These are phyloP conservation scores for Dioctria rufipes DNA, from an alignment of 2,888 invertebrate species.

Conservation along the genomic window DNA sequence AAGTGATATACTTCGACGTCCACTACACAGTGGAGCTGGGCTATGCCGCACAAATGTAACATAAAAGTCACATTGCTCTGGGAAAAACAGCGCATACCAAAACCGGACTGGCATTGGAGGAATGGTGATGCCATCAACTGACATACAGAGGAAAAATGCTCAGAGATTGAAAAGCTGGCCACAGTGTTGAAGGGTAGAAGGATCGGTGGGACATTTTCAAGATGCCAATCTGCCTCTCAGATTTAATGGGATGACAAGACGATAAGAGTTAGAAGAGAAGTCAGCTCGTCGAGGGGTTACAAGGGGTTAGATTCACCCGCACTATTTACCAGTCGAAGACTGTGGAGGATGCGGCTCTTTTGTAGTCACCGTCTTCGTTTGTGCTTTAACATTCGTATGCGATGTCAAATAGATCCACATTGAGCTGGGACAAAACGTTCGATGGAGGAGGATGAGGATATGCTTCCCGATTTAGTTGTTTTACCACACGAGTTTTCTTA, in stretches of 20 bases:
- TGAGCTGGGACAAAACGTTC: slow-evolving; percentile 14
- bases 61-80: background rate
- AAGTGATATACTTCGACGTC: slow-evolving; percentile 30
- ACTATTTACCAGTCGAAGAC: slow-evolving; percentile 31
- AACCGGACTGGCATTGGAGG: background rate
- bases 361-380: slow-evolving; percentile 50
- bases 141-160: slow-evolving; percentile 3
- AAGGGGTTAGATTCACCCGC: slow-evolving; percentile 17
- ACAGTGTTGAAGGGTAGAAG: slow-evolving; percentile 23
- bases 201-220: slow-evolving; percentile 43
- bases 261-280: background rate
- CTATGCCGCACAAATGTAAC: background rate
- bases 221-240: slow-evolving; percentile 54
- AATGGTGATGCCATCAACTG: slow-evolving; percentile 19
- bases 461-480: slow-evolving; percentile 37
- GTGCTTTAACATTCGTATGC: slow-evolving; percentile 42
- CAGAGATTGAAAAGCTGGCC: slow-evolving; percentile 37
- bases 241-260: slow-evolving; percentile 36
- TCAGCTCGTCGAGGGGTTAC: background rate
- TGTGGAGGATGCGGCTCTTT: slow-evolving; percentile 38
- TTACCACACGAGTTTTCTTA: slow-evolving; percentile 12
- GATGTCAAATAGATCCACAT: slow-evolving; percentile 30
- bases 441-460: slow-evolving; percentile 5
- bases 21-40: background rate
- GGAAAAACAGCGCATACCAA: background rate